Conservation (phyloP, 2,888 invertebrate species). For the Acleris cristana region DNA sequence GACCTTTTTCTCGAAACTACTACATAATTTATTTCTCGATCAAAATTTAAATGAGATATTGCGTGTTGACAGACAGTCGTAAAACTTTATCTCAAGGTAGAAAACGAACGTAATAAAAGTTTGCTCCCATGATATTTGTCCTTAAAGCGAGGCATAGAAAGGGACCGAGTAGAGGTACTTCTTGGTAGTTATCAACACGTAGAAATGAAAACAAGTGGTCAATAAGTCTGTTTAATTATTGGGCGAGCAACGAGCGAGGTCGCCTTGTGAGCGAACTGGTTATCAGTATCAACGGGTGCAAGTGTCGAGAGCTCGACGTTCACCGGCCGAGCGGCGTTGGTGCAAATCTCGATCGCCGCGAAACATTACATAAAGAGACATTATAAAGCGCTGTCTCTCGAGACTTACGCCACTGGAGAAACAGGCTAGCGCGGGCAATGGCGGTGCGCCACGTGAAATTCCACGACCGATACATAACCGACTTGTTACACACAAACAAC, state of each 20-base stretch:
- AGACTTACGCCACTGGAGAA: constrained; percentile 49
- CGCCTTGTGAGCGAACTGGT: constrained; percentile 78
- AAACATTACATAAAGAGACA: constrained; percentile 6
- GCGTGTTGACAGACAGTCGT: background rate
- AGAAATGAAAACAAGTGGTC: constrained; percentile 75
- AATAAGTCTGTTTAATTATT: constrained; percentile 78
- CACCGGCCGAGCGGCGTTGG: constrained; percentile 6
- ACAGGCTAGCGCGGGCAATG: constrained; percentile 47
- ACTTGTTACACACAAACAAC: constrained; percentile 19
- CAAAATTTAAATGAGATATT: constrained; percentile 3
- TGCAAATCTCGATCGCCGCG: constrained; percentile 3
- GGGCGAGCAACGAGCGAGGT: constrained; percentile 72
- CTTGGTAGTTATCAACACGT: constrained; percentile 56
- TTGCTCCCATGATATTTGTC: constrained; percentile 45
- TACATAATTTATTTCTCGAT: constrained; percentile 4
- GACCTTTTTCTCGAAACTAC: constrained; percentile 14
- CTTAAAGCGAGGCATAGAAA: constrained; percentile 53
- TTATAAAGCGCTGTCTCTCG: constrained; percentile 38
- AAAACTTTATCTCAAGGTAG: constrained; percentile 41
- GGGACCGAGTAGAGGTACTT: constrained; percentile 46
- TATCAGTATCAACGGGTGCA: constrained; percentile 61
- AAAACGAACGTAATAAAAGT: constrained; percentile 36
- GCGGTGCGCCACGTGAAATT: constrained; percentile 45
- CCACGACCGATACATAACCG: constrained; percentile 26
- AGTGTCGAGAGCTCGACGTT: constrained; percentile 54